Base-by-base conservation (phyloP, 2,113 vertebrate species). In the Aphyosemion australe region DNA sequence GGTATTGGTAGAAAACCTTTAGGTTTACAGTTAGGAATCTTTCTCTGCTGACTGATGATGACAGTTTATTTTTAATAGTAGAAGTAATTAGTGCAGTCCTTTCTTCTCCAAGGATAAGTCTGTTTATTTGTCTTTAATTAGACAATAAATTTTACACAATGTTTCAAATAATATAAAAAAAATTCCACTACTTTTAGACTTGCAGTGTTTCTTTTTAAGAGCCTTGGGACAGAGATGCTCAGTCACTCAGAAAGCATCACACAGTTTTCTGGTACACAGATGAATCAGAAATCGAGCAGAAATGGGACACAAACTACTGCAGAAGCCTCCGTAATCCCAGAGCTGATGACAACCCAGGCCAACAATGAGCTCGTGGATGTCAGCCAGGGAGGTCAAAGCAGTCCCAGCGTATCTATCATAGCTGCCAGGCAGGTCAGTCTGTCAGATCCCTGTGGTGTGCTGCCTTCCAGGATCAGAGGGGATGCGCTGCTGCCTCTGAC, bases 401-500 rank as follows among this genome's bases (percentile, higher is more conserved):
- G 82, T 85, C 87, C 87, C 83, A 57, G 64, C 57, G 87, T 85
- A 83, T 89, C 84, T 80, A 85, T 88, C 89, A 89, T 57, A 64
- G 76, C 82, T 87, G 87, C 84, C 85, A 85, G 83, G 62, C 68
- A 26, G 87, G 89, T 90, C 89, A 78, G 46, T 1, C 77, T 83
- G 87, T 84, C 89, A 83, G 56, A 37, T 88, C 89, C 87, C 87
- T 50, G 37, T 7, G 75, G 88, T 64, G 61, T 58, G 64, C 65
- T 39, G 47, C 56, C 62, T 50, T 66, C 68, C 82, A 37, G 82
- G 80, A 84, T 84, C 80, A 82, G 78, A 78, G 69, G 85, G 58
- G 80, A 82, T 49, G 54, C 78, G 79, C 74, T 41, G 12, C 42
- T 65, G 80, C 74, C 76, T 12, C 48, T 69, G 78, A 86, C 83